Evolutionary conservation across 2,888 invertebrate species (phyloP).

Genomic region (Andrena fulva): DNA sequence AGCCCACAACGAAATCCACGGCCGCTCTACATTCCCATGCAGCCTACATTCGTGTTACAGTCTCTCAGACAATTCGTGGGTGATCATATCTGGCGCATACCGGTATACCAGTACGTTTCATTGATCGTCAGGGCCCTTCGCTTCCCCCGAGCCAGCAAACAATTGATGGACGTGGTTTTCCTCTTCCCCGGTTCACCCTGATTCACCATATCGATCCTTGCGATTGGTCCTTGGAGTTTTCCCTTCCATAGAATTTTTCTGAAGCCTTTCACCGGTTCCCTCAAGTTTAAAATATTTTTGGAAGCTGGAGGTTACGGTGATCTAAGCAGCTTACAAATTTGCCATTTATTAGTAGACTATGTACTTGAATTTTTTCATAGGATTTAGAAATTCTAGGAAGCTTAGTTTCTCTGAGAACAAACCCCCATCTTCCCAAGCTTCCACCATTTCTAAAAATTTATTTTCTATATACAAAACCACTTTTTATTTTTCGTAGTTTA

Average conservation of each 20-base stretch:
- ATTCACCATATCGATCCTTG: background rate
- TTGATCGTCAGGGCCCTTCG: conserved; percentile 54
- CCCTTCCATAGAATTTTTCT: no score
- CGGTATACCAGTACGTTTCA: conserved; percentile 44
- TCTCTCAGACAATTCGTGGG: conserved; percentile 16
- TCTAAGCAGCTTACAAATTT: background rate
- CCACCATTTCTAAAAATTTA: no score
- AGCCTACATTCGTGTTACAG: conserved; percentile 33
- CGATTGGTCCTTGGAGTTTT: background rate
- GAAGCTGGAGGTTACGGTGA: background rate
- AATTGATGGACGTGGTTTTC: background rate
- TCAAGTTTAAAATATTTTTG: background rate
- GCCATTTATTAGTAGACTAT: no score
- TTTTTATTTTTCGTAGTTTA: no score
- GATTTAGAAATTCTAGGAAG: no score
- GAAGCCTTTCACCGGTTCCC: no score
- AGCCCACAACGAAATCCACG: conserved; percentile 14
- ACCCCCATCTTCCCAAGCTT: no score
- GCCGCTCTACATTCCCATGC: conserved; percentile 31
- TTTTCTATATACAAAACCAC: no score
- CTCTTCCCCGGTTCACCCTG: background rate
- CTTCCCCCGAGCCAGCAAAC: background rate
- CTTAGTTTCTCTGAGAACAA: no score
- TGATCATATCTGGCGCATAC: conserved; percentile 53
- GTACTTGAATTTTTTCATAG: no score